Evolutionary conservation across 2,888 invertebrate genomes (phyloP), one percentile per base, ranked within the genome.

Genomic region (Tinea trinotella): DNA sequence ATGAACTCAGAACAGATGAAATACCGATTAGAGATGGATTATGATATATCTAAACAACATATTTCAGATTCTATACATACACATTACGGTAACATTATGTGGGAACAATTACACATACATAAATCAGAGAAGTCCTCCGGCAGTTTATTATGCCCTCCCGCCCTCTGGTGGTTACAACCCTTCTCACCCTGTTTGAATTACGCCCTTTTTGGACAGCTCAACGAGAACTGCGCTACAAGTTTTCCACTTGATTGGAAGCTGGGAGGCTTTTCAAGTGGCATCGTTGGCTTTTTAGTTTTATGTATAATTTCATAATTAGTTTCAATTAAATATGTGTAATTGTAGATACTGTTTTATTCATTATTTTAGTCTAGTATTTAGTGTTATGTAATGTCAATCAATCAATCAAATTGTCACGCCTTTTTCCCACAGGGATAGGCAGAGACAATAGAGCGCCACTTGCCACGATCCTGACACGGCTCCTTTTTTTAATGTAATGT

Each of bases 81-180:
- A 46, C 19, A 46, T 46, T 46, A 56, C 35, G 50, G 55, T 20
- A 49, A 77, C 76, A 78, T 77, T 77, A 77, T 79, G 76, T 76
- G 74, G 76, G 75, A 77, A 76, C 78, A 81, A 81, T 81, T 81
- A 81, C 76, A 74, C 71, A 67, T 65, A 68, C 79, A 80, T 80
- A 78, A 76, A 79, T 81, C 80, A 81, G 68, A 60, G 66, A 64
- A 69, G 72, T 71, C 70, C 75, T 74, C 67, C 68, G 68, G 66
- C 74, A 70, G 71, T 76, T 71, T 74, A 76, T 74, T 71, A 50
- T 44, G 70, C 68, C 69, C 68, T 70, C 73, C 66, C 65, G 67
- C 70, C 71, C 71, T 71, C 70, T 62, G 65, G 70, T 64, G 68
- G 67, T 63, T 64, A 60, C 71, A 74, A 74, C 76, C 78, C 76